These are phyloP conservation scores for Agrochola litura DNA, from an alignment of 2,888 invertebrate species.

Conservation along the genomic window DNA sequence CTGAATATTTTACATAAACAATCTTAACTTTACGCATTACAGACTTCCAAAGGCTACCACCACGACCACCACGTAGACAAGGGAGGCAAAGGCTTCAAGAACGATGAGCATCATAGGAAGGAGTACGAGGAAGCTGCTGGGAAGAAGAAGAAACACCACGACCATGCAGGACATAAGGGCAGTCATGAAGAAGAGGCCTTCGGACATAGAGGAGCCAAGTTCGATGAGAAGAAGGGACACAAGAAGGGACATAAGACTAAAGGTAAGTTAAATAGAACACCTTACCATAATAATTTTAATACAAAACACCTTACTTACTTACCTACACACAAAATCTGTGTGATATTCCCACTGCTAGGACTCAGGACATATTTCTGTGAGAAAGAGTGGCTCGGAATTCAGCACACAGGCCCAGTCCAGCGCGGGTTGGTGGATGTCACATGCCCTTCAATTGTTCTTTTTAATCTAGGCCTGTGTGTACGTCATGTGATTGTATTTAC, in stretches of 20 bases:
- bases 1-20: not conserved
- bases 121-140: constrained; percentile 92
- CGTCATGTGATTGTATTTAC: not conserved
- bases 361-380: not conserved
- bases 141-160: constrained; percentile 92
- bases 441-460: not conserved
- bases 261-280: constrained; percentile 77
- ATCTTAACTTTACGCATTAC: constrained; percentile 61
- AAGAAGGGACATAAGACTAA: constrained; percentile 94
- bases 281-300: not conserved
- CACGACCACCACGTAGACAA: constrained; percentile 91
- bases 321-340: no score
- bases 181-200: constrained; percentile 92
- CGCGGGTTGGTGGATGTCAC: not conserved
- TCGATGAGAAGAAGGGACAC: constrained; percentile 94
- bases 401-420: not conserved
- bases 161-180: constrained; percentile 91
- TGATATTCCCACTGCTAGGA: not conserved
- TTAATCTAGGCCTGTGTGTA: not conserved
- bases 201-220: constrained; percentile 92
- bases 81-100: constrained; percentile 90
- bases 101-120: constrained; percentile 90
- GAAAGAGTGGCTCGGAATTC: not conserved
- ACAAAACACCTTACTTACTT: no score
- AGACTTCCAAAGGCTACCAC: constrained; percentile 90